Evolutionary conservation across 2,888 invertebrate genomes (phyloP).

Genomic region (Acleris laterana): DNA sequence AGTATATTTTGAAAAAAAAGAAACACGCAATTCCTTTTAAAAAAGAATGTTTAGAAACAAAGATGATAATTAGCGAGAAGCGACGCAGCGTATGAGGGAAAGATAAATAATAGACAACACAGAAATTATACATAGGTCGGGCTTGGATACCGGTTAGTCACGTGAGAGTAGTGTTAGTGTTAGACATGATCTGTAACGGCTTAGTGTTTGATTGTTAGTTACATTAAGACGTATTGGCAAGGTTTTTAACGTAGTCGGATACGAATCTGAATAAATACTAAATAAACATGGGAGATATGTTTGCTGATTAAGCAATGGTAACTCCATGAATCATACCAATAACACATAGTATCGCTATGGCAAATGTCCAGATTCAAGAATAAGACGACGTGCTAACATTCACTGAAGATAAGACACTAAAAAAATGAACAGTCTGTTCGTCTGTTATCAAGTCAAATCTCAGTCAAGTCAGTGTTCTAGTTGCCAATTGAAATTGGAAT

Average conservation of each 20-base stretch:
- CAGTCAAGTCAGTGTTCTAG: background rate
- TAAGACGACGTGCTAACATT: too few relatives aligned
- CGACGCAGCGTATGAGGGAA: slow-evolving; percentile 24
- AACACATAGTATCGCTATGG: too few relatives aligned
- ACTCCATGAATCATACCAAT: too few relatives aligned
- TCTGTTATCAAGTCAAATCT: too few relatives aligned
- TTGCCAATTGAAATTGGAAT: background rate
- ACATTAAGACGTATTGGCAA: slow-evolving; percentile 4
- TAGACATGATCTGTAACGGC: slow-evolving; percentile 13
- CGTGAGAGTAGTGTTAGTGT: slow-evolving; percentile 7
- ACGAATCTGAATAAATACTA: too few relatives aligned
- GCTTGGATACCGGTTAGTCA: slow-evolving; percentile 18
- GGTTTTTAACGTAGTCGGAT: background rate
- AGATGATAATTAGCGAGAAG: slow-evolving; percentile 28
- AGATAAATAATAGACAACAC: slow-evolving; percentile 32
- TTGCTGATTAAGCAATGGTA: too few relatives aligned
- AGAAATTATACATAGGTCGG: slow-evolving; percentile 19
- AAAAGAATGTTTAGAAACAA: slow-evolving; percentile 17
- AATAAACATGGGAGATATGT: too few relatives aligned
- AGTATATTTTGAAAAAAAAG: background rate
- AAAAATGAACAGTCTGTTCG: too few relatives aligned
- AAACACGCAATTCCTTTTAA: slow-evolving; percentile 15
- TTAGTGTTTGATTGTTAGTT: slow-evolving; percentile 24
- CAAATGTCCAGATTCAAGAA: too few relatives aligned
- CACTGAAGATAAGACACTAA: too few relatives aligned